Evolutionary conservation across 2,797 vertebrate species (phyloP).

Genomic region (Scolopax rusticola): DNA sequence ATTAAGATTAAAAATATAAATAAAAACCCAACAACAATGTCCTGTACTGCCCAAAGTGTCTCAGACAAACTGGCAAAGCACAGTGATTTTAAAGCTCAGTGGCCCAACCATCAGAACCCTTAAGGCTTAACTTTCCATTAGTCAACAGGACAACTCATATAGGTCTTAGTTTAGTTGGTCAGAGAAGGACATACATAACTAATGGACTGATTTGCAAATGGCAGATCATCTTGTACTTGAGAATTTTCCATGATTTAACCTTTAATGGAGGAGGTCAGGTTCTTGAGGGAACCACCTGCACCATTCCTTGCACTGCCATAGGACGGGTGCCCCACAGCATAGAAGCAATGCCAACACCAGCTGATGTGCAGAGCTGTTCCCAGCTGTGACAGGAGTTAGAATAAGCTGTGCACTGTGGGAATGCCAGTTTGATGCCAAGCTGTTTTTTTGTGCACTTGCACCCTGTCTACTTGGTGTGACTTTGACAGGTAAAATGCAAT

Average conservation of each 20-base stretch:
- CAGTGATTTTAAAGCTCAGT: neutral
- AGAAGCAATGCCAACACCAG: neutral
- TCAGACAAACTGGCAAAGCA: constrained; percentile 9
- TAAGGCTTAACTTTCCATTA: constrained; percentile 31
- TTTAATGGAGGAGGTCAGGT: neutral
- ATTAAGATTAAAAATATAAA: constrained; percentile 39
- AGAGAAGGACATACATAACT: neutral
- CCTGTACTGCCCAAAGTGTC: neutral
- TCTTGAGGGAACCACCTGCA: neutral
- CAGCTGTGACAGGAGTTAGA: neutral
- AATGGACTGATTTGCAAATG: neutral
- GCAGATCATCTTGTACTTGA: neutral
- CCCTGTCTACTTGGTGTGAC: neutral
- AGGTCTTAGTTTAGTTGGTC: neutral
- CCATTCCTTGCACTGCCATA: neutral
- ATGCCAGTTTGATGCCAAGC: neutral
- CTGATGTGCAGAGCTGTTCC: neutral
- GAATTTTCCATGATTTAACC: neutral
- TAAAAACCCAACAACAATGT: neutral
- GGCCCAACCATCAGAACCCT: neutral
- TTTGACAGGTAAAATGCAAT: neutral
- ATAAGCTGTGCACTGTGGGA: neutral
- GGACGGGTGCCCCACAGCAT: neutral
- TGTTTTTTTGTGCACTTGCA: neutral
- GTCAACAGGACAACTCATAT: neutral